Percentiles rank a stretch among this genome's conserved stretches.
Conservation (phyloP, 2,888 invertebrate species). For the Machimus rusticus region DNA sequence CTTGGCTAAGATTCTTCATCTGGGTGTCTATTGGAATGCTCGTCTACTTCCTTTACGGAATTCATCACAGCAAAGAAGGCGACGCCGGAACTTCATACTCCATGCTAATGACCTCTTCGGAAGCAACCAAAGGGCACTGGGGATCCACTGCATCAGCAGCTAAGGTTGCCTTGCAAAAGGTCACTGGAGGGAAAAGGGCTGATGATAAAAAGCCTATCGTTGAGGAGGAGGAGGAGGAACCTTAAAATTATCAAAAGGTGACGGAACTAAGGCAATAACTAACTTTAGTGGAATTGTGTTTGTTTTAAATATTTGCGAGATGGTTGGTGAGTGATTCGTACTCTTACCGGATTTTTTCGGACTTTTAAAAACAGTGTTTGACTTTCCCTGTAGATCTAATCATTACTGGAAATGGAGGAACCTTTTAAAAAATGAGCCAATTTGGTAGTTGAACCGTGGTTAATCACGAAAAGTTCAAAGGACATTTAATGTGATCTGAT, state of each 20-base stretch:
- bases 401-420: background rate
- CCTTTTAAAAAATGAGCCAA: background rate
- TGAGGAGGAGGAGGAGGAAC: constrained; percentile 53
- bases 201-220: constrained; percentile 58
- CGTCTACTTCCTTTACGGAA: constrained; percentile 84
- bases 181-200: constrained; percentile 57
- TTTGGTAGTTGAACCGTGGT: background rate
- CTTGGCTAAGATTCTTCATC: constrained; percentile 84
- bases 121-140: constrained; percentile 71
- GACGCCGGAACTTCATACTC: constrained; percentile 68
- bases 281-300: background rate
- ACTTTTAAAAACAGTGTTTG: background rate
- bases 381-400: background rate
- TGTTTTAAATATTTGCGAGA: background rate
- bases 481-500: background rate
- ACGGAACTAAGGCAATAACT: constrained; percentile 13
- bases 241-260: constrained; percentile 38
- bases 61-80: constrained; percentile 84
- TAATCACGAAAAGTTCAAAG: background rate
- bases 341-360: background rate
- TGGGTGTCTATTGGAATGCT: constrained; percentile 87
- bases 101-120: constrained; percentile 71
- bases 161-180: constrained; percentile 52
- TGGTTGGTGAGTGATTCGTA: constrained; percentile 21
- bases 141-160: constrained; percentile 64